phyloP scores from a whole-genome alignment of 2,113 vertebrate species.

The Arenaria interpres region DNA sequence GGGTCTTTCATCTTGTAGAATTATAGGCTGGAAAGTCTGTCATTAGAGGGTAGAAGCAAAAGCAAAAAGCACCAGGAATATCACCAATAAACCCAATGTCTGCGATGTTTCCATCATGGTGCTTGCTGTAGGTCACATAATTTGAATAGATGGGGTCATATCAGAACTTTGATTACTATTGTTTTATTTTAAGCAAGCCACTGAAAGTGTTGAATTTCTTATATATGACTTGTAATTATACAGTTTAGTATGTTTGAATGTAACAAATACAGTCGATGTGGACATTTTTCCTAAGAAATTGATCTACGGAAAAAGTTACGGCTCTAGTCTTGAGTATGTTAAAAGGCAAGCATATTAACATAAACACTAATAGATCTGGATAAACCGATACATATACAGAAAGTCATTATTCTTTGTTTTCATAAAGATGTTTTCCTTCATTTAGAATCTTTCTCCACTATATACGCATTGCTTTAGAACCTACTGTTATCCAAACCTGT shows the following conservation, averaged over 20 bases:
- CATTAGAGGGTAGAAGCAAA: background rate
- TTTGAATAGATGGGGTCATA: background rate
- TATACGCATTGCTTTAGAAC: background rate
- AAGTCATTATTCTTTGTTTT: background rate
- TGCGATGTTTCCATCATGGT: background rate
- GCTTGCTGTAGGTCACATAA: background rate
- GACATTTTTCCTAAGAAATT: background rate
- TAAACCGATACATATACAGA: background rate
- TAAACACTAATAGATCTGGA: background rate
- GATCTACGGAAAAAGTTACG: background rate
- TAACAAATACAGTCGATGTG: background rate
- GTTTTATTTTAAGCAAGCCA: background rate
- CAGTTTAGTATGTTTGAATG: background rate
- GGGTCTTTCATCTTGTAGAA: background rate
- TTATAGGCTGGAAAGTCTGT: background rate
- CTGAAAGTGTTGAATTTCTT: background rate
- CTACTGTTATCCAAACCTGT: rapidly evolving
- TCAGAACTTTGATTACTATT: background rate
- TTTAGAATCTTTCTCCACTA: background rate
- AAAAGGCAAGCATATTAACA: background rate
- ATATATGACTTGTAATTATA: background rate
- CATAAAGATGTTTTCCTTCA: background rate
- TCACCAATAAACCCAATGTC: background rate
- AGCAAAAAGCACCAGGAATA: background rate
- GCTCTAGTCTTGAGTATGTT: background rate